Evolutionary conservation across 2,113 vertebrate species (phyloP).

Genomic region (Girardinichthys multiradiatus): DNA sequence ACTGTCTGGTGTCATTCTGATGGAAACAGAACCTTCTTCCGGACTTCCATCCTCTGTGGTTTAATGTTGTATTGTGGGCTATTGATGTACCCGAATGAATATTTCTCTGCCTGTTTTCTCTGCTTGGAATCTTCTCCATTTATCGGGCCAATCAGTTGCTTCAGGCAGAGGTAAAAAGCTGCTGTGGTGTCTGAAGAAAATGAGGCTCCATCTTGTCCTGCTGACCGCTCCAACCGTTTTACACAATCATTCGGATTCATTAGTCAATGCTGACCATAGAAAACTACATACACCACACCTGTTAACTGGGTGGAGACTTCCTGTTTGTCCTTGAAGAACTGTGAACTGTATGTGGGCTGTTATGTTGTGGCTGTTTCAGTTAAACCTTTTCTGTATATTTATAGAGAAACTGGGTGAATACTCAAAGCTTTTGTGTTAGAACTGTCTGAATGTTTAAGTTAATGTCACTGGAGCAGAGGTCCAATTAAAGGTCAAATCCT

Average conservation of each 20-base stretch:
- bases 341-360: not conserved
- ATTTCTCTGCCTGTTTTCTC: no score
- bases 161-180: not conserved
- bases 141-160: not conserved
- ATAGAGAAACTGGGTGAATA: no score
- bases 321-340: not conserved
- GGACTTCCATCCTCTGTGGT: not conserved
- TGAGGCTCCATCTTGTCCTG: not conserved
- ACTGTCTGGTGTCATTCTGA: not conserved
- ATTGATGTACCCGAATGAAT: no score
- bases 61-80: not conserved
- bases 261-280: not conserved
- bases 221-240: not conserved
- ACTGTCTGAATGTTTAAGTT: not conserved
- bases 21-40: not conserved
- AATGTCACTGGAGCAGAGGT: no score
- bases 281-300: not conserved
- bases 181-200: not conserved
- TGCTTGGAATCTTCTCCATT: no score
- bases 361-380: not conserved
- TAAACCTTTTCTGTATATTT: not conserved
- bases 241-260: constrained; percentile 28
- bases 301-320: not conserved
- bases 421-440: not conserved
- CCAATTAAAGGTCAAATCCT: no score